Evolutionary conservation across 2,113 vertebrate genomes (phyloP).

Genomic region (Paracanthobrama guichenoti): DNA sequence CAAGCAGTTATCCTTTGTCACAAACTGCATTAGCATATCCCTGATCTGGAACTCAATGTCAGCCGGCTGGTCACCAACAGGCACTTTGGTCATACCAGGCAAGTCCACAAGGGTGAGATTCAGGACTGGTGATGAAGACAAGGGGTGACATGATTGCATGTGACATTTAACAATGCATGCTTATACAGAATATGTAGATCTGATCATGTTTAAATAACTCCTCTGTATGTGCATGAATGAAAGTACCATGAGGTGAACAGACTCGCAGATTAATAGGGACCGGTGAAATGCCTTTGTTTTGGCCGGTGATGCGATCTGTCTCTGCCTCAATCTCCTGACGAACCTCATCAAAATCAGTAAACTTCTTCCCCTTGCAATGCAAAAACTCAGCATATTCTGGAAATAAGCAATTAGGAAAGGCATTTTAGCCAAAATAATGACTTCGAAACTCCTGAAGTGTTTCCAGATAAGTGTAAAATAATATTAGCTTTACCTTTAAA

Average conservation of each 20-base stretch:
- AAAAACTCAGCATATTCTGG: slow-evolving; percentile 90
- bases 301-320: slow-evolving; percentile 89
- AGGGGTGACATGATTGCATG: not conserved
- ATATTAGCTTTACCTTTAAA: not conserved
- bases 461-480: too few relatives aligned
- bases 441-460: too few relatives aligned
- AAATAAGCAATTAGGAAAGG: slow-evolving; percentile 8
- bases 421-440: not conserved
- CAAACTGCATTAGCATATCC: slow-evolving; percentile 96
- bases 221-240: slow-evolving; percentile 40
- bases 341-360: slow-evolving; percentile 93
- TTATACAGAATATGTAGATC: not conserved
- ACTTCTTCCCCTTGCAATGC: slow-evolving; percentile 96
- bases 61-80: slow-evolving; percentile 90
- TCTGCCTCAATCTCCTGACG: slow-evolving; percentile 94
- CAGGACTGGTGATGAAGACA: slow-evolving; percentile 76
- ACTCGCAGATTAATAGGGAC: slow-evolving; percentile 95
- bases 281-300: slow-evolving; percentile 95
- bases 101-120: slow-evolving; percentile 95
- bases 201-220: not conserved
- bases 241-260: slow-evolving; percentile 88
- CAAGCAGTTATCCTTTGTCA: slow-evolving; percentile 97
- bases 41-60: slow-evolving; percentile 95
- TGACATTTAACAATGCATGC: not conserved
- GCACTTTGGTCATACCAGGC: slow-evolving; percentile 95